These are phyloP conservation scores for Melipona beecheii DNA, from an alignment of 2,888 invertebrate genomes.

Conservation along the genomic window DNA sequence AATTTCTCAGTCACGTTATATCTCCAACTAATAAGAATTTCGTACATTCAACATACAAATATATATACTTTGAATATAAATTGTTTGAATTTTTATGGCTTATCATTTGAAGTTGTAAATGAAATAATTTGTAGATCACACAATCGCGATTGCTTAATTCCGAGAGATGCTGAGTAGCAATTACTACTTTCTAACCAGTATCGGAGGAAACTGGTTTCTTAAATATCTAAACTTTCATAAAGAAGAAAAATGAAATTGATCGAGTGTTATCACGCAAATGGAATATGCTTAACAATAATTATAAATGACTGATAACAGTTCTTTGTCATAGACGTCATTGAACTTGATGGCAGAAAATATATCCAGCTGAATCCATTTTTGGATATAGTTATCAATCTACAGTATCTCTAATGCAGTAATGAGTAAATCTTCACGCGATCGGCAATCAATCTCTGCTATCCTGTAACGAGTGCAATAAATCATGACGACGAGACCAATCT, in stretches of 20 bases:
- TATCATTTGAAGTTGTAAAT: neutral
- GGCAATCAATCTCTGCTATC: neutral
- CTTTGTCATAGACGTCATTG: neutral
- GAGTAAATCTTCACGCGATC: neutral
- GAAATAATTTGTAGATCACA: neutral
- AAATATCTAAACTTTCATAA: neutral
- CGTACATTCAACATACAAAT: neutral
- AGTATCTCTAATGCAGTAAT: neutral
- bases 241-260: neutral
- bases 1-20: neutral
- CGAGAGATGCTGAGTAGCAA: neutral
- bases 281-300: neutral
- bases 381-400: neutral
- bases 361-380: neutral
- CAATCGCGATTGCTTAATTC: neutral
- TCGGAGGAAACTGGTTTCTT: neutral
- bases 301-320: neutral
- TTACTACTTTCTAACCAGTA: slow-evolving; percentile 1
- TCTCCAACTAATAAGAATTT: neutral
- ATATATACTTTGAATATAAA: neutral
- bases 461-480: neutral
- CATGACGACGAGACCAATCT: neutral
- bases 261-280: neutral
- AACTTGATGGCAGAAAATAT: neutral
- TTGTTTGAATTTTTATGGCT: neutral